These are phyloP conservation scores for Cheilosia vernalis DNA, from an alignment of 2,888 invertebrate species.

Conservation along the genomic window DNA sequence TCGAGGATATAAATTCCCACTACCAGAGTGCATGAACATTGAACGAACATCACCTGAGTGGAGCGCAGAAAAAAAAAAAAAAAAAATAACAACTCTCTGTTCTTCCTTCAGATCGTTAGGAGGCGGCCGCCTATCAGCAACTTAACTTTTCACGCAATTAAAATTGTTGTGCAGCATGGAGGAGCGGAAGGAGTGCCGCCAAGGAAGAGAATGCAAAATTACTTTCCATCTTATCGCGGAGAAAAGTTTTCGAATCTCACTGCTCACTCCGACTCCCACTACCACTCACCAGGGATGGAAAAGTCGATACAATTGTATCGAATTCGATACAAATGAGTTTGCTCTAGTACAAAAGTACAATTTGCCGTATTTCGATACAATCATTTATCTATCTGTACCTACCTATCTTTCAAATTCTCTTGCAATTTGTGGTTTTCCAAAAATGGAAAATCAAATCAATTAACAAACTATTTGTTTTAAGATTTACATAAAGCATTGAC, in stretches of 20 bases:
- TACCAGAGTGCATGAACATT: constrained; percentile 34
- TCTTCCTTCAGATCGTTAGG: constrained; percentile 17
- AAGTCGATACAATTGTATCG: too few species aligned
- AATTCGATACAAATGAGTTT: too few species aligned
- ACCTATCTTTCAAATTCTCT: too few species aligned
- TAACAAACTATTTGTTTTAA: too few species aligned
- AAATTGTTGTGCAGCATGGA: constrained; percentile 60
- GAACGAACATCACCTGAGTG: constrained; percentile 48
- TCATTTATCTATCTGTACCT: too few species aligned
- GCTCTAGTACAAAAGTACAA: too few species aligned
- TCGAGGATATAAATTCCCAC: constrained; percentile 51
- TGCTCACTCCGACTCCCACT: too few species aligned
- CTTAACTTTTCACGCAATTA: constrained; percentile 75
- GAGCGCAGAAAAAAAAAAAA: constrained; percentile 13
- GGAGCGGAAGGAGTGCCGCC: constrained; percentile 5
- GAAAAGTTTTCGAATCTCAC: constrained; percentile 64
- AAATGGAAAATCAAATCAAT: too few species aligned
- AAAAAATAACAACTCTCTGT: constrained; percentile 14
- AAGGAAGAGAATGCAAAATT: constrained; percentile 71
- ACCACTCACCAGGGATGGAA: too few species aligned
- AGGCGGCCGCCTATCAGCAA: constrained; percentile 65
- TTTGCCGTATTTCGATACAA: too few species aligned
- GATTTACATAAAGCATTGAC: too few species aligned
- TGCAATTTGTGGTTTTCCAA: too few species aligned
- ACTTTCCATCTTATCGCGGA: constrained; percentile 71